Conservation (phyloP, 2,888 invertebrate species). For the Drosophila ustulata region DNA sequence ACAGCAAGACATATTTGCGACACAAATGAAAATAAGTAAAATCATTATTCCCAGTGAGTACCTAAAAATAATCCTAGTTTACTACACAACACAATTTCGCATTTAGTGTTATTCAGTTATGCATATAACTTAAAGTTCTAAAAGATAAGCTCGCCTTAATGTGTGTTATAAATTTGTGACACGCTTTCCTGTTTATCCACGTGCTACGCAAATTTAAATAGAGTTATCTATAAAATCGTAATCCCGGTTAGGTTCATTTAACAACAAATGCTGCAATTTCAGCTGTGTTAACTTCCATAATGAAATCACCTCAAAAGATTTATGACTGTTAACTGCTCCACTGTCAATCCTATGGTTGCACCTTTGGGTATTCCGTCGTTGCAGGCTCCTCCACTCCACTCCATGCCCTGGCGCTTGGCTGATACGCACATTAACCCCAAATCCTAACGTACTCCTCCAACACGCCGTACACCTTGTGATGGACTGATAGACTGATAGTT, state of each 20-base stretch:
- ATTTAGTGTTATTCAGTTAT: not conserved
- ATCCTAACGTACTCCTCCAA: conserved; percentile 18
- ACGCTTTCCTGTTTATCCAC: not conserved
- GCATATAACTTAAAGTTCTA: not conserved
- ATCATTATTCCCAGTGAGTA: not conserved
- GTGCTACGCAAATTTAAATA: conserved; percentile 1
- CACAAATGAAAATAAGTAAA: not conserved
- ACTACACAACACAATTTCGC: not conserved
- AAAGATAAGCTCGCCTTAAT: not conserved
- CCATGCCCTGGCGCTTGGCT: conserved; percentile 41
- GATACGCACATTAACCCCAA: conserved; percentile 55
- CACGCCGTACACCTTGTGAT: conserved; percentile 4
- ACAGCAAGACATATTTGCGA: conserved; percentile 40
- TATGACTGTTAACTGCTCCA: conserved; percentile 52
- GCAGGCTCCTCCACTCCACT: conserved; percentile 32
- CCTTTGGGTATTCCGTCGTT: conserved; percentile 35
- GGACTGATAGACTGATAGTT: not conserved
- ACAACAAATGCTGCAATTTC: conserved; percentile 32
- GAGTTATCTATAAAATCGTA: conserved; percentile 8
- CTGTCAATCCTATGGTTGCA: conserved; percentile 45
- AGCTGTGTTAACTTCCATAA: conserved; percentile 31
- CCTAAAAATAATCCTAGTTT: not conserved
- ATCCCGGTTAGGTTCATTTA: not conserved
- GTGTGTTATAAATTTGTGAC: not conserved
- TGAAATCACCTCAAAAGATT: conserved; percentile 43